phyloP scores from a whole-genome alignment of 2,888 invertebrate species.

The Lathronympha strigana region DNA sequence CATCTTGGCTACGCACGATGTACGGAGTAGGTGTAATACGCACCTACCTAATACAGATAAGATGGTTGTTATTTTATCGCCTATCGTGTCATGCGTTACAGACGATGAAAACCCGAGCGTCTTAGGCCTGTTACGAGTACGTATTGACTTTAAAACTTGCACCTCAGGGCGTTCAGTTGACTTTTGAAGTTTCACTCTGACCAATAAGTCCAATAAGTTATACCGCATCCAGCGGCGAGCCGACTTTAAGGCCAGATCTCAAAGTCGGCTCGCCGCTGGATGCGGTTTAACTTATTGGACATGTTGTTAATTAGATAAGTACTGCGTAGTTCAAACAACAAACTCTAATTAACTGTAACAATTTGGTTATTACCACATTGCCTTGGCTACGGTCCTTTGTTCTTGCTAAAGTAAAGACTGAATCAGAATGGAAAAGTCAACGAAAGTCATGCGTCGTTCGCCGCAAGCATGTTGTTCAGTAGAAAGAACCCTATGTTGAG shows the following conservation, averaged over 20 bases:
- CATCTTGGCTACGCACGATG: too few species aligned
- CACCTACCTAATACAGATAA: too few species aligned
- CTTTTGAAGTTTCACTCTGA: slow-evolving; percentile 46
- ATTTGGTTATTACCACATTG: slow-evolving; percentile 27
- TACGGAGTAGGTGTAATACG: too few species aligned
- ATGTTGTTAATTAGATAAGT: slow-evolving; percentile 55
- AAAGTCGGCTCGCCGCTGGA: slow-evolving; percentile 21
- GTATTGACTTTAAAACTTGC: slow-evolving; percentile 45
- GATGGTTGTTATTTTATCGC: too few species aligned
- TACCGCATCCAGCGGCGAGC: slow-evolving; percentile 43
- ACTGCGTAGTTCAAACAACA: slow-evolving; percentile 36
- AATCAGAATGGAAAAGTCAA: slow-evolving; percentile 6
- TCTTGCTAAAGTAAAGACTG: not conserved
- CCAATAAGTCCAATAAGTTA: slow-evolving; percentile 54
- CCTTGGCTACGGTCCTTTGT: slow-evolving; percentile 12
- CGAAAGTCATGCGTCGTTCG: slow-evolving; percentile 3
- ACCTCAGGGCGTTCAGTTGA: slow-evolving; percentile 44
- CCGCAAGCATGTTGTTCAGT: slow-evolving; percentile 3
- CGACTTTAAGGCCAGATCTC: slow-evolving; percentile 31
- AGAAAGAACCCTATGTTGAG: not conserved
- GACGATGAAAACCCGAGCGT: too few species aligned
- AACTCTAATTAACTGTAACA: slow-evolving; percentile 31
- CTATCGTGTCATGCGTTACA: too few species aligned
- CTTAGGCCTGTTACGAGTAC: too few species aligned
- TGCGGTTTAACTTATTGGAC: slow-evolving; percentile 52